Evolutionary conservation across 2,797 vertebrate species (phyloP), one percentile per base, ranked within the genome.

Genomic region (Lithobates pipiens): DNA sequence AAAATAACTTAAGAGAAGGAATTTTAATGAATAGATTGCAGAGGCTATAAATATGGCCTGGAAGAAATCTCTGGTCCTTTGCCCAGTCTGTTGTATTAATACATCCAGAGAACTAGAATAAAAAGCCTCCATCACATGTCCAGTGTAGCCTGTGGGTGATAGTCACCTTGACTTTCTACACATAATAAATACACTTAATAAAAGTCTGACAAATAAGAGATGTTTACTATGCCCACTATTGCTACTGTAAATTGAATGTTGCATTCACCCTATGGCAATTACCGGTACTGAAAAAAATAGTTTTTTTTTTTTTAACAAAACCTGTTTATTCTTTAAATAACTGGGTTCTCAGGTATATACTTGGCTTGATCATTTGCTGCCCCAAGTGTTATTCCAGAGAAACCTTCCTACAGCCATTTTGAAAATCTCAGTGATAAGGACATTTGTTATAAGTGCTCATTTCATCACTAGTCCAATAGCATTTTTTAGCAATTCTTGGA

Each of bases 1-100:
- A 87, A 77, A 86, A 86, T 86, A 86, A 57, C 54, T 89, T 71
- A 89, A 80, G 61, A 76, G 89, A 89, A 89, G 86, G 70, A 91
- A 90, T 88, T 89, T 50, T 34, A 44, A 88, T 81, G 32, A 91
- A 82, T 86, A 70, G 80, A 87, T 89, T 92, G 82, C 89, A 83
- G 79, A 76, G 73, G 72, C 89, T 89, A 77, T 89, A 88, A 91
- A 81, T 63, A 80, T 71, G 73, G 82, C 67, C 34, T 83, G 85
- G 88, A 74, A 90, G 83, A 88, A 21, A 74, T 57, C 25, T 78
- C 76, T 87, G 86, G 85, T 76, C 69, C 88, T 18, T 88, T 89
- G 69, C 87, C 87, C 86, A 85, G 16, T 68, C 27, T 78, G 11
- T 32, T 84, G 81, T 81, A 72, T 25, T 84, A 75, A 78, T 86